Evolutionary conservation across 30 jellyfish, hydroid and myxozoan species (phyloP), one percentile per base, ranked within the genome.

Genomic region (Clytia hemisphaerica): DNA sequence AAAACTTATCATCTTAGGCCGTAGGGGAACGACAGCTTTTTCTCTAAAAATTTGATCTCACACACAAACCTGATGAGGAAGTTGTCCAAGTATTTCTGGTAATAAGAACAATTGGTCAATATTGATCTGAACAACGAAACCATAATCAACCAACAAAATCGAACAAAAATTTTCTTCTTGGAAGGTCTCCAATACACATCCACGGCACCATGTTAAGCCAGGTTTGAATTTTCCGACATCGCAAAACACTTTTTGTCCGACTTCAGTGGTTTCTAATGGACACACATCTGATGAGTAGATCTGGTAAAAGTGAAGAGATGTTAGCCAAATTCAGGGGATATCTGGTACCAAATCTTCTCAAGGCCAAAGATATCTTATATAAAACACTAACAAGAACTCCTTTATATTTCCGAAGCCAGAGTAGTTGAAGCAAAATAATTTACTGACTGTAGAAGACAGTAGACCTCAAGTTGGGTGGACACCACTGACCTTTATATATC

Each of bases 41-140:
- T n/a, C n/a, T n/a, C n/a, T n/a, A n/a, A n/a, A n/a, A n/a, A n/a
- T n/a, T n/a, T n/a, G n/a, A n/a, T n/a, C n/a, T n/a, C n/a, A n/a
- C n/a, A n/a, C n/a, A n/a, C n/a, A n/a, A n/a, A 57, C 70, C 50
- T 57, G 70, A 21, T 57, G 33, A 22, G 70, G 70, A 7, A 57
- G 37, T 22, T 57, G 44, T 9, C 30, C 25, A 0, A 21, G 26
- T 5, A 31, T n/a, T 4, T 57, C 42, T 26, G 70, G 70, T 3
- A 57, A 22, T 57, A 45, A 45, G 30, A 57, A 57, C 70, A 57
- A 31, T 33, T 21, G 70, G 50, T 57, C 16, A 33, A 22, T 57
- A 9, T 31, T 45, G 30, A 57, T 33, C 30, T 57, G 25, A 1
- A 57, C 51, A 7, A 57, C 70, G 16, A n/a, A 21, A 21, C 70